Percentiles rank a stretch among this genome's conserved stretches.
These are phyloP conservation scores for Sarcophaga bullata DNA, from an alignment of 1,140 invertebrate genomes.

Conservation along the genomic window DNA sequence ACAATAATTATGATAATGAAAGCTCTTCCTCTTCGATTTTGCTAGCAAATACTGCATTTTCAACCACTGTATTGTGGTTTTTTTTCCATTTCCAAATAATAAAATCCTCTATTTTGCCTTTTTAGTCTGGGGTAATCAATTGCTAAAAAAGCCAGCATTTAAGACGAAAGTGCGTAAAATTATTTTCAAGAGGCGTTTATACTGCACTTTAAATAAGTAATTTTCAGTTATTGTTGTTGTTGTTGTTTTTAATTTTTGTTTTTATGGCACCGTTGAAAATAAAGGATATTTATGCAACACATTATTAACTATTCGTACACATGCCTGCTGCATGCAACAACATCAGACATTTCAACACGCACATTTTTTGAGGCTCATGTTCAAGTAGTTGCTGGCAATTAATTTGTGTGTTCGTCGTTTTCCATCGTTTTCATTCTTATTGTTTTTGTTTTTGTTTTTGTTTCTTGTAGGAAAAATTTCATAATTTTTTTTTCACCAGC, in stretches of 20 bases:
- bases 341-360: slow-evolving; percentile 33
- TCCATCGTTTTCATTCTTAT: neutral
- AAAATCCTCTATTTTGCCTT: too few relatives aligned
- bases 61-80: too few relatives aligned
- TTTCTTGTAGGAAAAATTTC: too few relatives aligned
- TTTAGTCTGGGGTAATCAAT: too few relatives aligned
- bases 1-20: too few relatives aligned
- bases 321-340: neutral
- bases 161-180: slow-evolving; percentile 16
- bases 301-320: neutral
- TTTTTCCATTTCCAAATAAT: too few relatives aligned
- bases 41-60: too few relatives aligned
- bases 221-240: too few relatives aligned
- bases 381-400: slow-evolving; percentile 37
- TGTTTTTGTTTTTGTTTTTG: too few relatives aligned
- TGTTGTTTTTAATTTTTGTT: too few relatives aligned
- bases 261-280: neutral
- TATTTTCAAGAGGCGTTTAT: neutral
- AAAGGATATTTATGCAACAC: slow-evolving; percentile 21
- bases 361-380: slow-evolving; percentile 35
- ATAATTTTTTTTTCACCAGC: too few relatives aligned
- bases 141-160: slow-evolving; percentile 4
- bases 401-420: neutral
- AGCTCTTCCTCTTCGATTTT: too few relatives aligned
- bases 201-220: neutral